Evolutionary conservation across 2,888 invertebrate genomes (phyloP).

Genomic region (Azorinus chamasolen): DNA sequence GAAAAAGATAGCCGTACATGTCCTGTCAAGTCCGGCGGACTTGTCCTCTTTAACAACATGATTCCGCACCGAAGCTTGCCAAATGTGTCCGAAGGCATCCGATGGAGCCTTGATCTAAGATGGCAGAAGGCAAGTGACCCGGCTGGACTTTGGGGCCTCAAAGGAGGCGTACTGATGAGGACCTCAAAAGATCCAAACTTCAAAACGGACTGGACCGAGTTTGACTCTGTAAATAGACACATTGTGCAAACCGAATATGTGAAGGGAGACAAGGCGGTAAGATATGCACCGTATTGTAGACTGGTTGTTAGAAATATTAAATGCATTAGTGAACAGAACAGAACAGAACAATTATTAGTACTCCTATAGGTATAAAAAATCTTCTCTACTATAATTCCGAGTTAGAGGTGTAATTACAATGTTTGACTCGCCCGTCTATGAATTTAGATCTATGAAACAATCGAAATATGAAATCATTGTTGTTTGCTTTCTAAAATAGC

Average conservation of each 20-base stretch:
- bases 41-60: constrained; percentile 70
- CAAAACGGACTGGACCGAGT: constrained; percentile 77
- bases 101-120: constrained; percentile 81
- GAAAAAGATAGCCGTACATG: constrained; percentile 39
- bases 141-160: constrained; percentile 75
- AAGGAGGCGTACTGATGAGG: constrained; percentile 75
- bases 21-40: constrained; percentile 58
- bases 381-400: too few relatives aligned
- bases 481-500: too few relatives aligned
- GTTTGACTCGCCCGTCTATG: too few relatives aligned
- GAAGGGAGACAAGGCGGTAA: constrained; percentile 57
- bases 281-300: not conserved
- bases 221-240: constrained; percentile 73
- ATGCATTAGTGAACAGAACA: too few relatives aligned
- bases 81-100: constrained; percentile 76
- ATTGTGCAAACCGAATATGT: constrained; percentile 59
- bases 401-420: too few relatives aligned
- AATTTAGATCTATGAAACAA: too few relatives aligned
- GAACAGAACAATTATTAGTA: too few relatives aligned
- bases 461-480: too few relatives aligned
- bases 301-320: too few relatives aligned
- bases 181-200: constrained; percentile 67
- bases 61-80: constrained; percentile 74
- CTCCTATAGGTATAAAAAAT: too few relatives aligned
- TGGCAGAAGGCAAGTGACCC: constrained; percentile 75